phyloP scores from a whole-genome alignment of 2,888 invertebrate species.

The Gasteruption jaculator region DNA sequence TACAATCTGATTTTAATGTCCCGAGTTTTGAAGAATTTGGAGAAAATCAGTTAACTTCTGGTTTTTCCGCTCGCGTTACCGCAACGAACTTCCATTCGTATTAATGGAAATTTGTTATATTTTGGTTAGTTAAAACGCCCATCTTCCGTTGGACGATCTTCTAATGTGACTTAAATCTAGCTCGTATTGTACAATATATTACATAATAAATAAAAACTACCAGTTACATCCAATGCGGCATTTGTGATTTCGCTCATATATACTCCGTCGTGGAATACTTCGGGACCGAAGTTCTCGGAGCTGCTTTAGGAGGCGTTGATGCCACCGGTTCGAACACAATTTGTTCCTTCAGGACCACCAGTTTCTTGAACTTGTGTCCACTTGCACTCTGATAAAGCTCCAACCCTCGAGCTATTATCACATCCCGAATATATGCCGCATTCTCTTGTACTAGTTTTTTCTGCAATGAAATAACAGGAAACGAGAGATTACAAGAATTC shows the following conservation, averaged over 20 bases:
- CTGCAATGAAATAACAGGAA: conserved; percentile 49
- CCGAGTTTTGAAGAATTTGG: too few species aligned
- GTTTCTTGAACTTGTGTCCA: conserved; percentile 38
- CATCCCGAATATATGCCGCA: conserved; percentile 63
- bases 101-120: too few species aligned
- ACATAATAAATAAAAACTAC: too few species aligned
- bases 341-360: conserved; percentile 51
- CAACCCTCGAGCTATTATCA: conserved; percentile 47
- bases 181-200: conserved; percentile 29
- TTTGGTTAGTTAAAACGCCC: too few species aligned
- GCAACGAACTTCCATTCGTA: too few species aligned
- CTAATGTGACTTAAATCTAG: too few species aligned
- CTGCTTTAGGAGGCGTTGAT: conserved; percentile 54
- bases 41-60: too few species aligned
- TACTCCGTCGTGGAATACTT: conserved; percentile 69
- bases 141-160: too few species aligned
- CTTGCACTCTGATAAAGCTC: conserved; percentile 44
- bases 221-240: conserved; percentile 6
- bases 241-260: conserved; percentile 28
- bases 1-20: too few species aligned
- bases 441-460: conserved; percentile 68
- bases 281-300: conserved; percentile 60
- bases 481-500: too few species aligned
- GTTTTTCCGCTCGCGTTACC: too few species aligned
- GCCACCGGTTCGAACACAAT: conserved; percentile 59